Evolutionary conservation across 2,797 vertebrate genomes (phyloP), one percentile per base, ranked within the genome.

Genomic region (Valencia hispanica): DNA sequence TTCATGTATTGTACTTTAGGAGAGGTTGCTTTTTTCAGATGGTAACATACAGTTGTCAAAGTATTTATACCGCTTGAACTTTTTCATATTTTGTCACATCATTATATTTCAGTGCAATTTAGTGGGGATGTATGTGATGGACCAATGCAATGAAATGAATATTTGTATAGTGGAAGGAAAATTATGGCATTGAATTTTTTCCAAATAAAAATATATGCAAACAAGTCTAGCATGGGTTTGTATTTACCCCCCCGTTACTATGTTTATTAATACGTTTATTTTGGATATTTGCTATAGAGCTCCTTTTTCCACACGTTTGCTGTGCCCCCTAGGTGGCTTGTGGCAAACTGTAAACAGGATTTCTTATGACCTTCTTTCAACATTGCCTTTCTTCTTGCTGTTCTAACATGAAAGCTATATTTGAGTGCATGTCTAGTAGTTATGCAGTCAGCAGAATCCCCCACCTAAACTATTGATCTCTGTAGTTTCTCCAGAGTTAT

Each of bases 11-110:
- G 68, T 87, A 79, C 90, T 86, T 68, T 90, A 93, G 86, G 72
- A 92, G 84, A 47, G 72, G 78, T 89, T 87, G 84, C 77, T 87
- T 92, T 83, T 82, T 91, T 78, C 86, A 82, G 79, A 89, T 85
- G 83, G 75, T 72, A 86, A 85, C 84, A 87, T 73, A 20, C 32
- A 39, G 65, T 43, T 68, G 39, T 10, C 25, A 68, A 57, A 30
- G n/a, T 57, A 57, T 57, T 57, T 30, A 9, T 51, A 25, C 32
- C 34, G 32, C 20, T 39, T 65, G 36, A n/a, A n/a, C 63, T n/a
- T 66, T 66, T 41, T 41, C 22, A 63, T 10, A 66, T 25, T 66
- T 41, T 43, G 36, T 15, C 63, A n/a, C 4, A 55, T 0, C 22
- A n/a, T n/a, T 25, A 20, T 32, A 36, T 11, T 63, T 61, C 8